Percentiles rank a stretch among this genome's conserved stretches.
Conservation (phyloP, 2,888 invertebrate genomes). For the Cantharis rustica region DNA sequence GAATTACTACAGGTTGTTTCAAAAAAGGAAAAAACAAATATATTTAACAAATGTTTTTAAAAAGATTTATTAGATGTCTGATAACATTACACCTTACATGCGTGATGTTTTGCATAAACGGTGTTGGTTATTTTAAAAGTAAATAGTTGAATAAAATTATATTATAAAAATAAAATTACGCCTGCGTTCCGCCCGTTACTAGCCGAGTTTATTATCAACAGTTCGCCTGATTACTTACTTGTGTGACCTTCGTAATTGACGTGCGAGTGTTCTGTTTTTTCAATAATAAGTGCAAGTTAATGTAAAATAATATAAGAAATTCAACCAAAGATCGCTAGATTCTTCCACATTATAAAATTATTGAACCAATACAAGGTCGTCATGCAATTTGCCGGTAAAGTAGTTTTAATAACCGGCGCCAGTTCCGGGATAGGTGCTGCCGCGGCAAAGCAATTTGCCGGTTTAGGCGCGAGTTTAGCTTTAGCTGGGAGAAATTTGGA, state of each 20-base stretch:
- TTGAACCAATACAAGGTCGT: neutral
- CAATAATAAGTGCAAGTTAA: neutral
- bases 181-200: neutral
- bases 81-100: too few species aligned
- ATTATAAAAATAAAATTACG: neutral
- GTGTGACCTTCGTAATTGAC: neutral
- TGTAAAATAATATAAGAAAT: too few species aligned
- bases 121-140: neutral
- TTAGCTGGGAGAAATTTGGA: slow-evolving; percentile 72
- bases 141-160: neutral
- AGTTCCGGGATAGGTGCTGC: slow-evolving; percentile 87
- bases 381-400: slow-evolving; percentile 69
- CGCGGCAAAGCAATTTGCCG: slow-evolving; percentile 77
- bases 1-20: too few species aligned
- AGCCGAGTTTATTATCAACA: neutral
- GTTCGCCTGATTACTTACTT: too few species aligned
- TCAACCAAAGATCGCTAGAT: neutral
- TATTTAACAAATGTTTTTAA: too few species aligned
- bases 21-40: too few species aligned
- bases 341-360: neutral
- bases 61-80: too few species aligned
- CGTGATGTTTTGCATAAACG: neutral
- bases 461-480: slow-evolving; percentile 75
- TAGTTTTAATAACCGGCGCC: slow-evolving; percentile 77
- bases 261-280: neutral